Percentiles rank a stretch among this genome's conserved stretches.
These are phyloP conservation scores for Phyllopteryx taeniolatus DNA, from an alignment of 2,113 vertebrate genomes.

Conservation along the genomic window DNA sequence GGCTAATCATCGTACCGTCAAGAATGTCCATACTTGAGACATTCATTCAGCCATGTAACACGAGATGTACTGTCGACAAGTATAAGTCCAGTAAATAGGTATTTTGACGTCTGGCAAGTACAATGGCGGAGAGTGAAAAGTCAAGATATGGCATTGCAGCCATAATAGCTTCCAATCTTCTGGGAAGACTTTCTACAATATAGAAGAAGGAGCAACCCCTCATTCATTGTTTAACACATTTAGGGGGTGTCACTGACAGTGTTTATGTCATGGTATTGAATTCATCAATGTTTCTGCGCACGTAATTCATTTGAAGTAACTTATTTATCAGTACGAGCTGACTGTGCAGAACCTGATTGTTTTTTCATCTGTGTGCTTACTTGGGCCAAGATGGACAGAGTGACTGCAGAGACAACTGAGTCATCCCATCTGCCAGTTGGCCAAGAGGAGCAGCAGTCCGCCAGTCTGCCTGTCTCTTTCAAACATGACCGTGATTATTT, in stretches of 20 bases:
- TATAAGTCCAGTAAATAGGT: not conserved
- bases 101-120: not conserved
- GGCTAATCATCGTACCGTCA: conserved; percentile 22
- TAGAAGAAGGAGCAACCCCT: not conserved
- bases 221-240: not conserved
- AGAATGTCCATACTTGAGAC: conserved; percentile 21
- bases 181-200: too few relatives aligned
- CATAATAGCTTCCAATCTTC: too few relatives aligned
- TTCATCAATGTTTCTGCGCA: not conserved
- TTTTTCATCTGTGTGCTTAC: conserved; percentile 20
- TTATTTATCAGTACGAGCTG: conserved; percentile 5
- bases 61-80: not conserved
- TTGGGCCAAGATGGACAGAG: conserved; percentile 13
- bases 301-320: conserved; percentile 27
- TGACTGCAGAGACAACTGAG: conserved; percentile 44
- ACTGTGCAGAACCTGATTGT: conserved; percentile 24
- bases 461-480: conserved; percentile 35
- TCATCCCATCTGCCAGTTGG: conserved; percentile 46
- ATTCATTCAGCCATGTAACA: conserved; percentile 8
- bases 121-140: too few relatives aligned
- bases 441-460: conserved; percentile 15
- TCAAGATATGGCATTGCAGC: too few relatives aligned
- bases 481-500: conserved; percentile 52
- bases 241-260: not conserved
- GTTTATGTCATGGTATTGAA: not conserved